Conservation (phyloP, 2,888 invertebrate genomes). For the Eubasilissa splendida region DNA sequence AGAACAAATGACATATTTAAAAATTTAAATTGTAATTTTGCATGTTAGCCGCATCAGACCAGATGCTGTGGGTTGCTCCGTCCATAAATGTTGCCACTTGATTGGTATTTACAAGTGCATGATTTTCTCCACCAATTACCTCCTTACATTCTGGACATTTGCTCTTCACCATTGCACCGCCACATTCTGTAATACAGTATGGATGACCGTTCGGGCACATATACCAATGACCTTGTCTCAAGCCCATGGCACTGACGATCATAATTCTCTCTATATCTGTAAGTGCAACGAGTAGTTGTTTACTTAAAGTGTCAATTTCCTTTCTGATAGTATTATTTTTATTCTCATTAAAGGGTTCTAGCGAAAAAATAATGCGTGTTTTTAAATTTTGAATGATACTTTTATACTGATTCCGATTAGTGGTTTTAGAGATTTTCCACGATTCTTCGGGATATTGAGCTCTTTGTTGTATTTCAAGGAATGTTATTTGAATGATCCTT, state of each 20-base stretch:
- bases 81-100: slow-evolving; percentile 72
- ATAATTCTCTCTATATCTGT: slow-evolving; percentile 68
- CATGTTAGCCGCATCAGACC: slow-evolving; percentile 61
- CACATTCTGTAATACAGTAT: slow-evolving; percentile 79
- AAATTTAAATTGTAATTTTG: too few relatives aligned
- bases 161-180: slow-evolving; percentile 73
- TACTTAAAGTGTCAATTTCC: neutral
- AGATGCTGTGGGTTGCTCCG: slow-evolving; percentile 69
- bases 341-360: slow-evolving; percentile 20
- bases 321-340: neutral
- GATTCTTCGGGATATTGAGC: too few relatives aligned
- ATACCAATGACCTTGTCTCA: slow-evolving; percentile 78
- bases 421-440: neutral
- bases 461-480: neutral
- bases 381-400: neutral
- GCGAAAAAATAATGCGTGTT: neutral
- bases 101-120: slow-evolving; percentile 70
- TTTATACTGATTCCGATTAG: neutral
- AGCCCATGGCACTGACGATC: slow-evolving; percentile 73
- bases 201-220: slow-evolving; percentile 81
- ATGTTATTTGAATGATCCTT: neutral
- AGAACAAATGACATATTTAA: too few relatives aligned
- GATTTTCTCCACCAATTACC: slow-evolving; percentile 71
- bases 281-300: slow-evolving; percentile 56
- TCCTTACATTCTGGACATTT: slow-evolving; percentile 75